Percentiles rank a stretch among this genome's conserved stretches.
Evolutionary conservation across 2,113 vertebrate species (phyloP).

Genomic region (Hippocampus abdominalis): DNA sequence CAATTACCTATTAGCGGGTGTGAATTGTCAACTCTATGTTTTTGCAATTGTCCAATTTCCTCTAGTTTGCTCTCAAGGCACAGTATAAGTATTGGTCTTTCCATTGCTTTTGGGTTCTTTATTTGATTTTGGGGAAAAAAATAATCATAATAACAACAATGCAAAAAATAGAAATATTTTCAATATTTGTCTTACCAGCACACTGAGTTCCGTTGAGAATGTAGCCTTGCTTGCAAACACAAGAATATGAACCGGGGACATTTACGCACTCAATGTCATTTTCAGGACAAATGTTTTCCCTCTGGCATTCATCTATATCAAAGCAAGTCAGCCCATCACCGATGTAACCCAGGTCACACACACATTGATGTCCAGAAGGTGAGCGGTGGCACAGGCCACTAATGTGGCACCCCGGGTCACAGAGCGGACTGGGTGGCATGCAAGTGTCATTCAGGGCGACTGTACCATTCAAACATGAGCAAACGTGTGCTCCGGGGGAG

Average conservation of each 20-base stretch:
- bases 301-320: conserved; percentile 75
- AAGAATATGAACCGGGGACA: conserved; percentile 70
- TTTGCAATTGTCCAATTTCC: no score
- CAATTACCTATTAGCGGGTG: no score
- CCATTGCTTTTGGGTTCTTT: no score
- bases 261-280: conserved; percentile 73
- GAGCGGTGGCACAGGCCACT: conserved; percentile 73
- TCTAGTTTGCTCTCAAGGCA: no score
- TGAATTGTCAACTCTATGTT: no score
- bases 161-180: not conserved
- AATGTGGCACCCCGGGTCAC: conserved; percentile 67
- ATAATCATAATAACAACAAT: not conserved
- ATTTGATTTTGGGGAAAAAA: no score
- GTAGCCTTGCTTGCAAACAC: conserved; percentile 73
- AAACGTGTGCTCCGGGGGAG: conserved; percentile 73
- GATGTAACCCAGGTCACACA: conserved; percentile 74
- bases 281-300: conserved; percentile 63
- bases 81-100: no score
- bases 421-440: conserved; percentile 55
- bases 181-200: conserved; percentile 56
- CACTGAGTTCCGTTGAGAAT: conserved; percentile 58
- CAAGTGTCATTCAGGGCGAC: conserved; percentile 66
- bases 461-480: conserved; percentile 78
- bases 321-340: conserved; percentile 69
- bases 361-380: conserved; percentile 67